phyloP scores from a whole-genome alignment of 2,113 vertebrate species.

The Crotalus viridis region DNA sequence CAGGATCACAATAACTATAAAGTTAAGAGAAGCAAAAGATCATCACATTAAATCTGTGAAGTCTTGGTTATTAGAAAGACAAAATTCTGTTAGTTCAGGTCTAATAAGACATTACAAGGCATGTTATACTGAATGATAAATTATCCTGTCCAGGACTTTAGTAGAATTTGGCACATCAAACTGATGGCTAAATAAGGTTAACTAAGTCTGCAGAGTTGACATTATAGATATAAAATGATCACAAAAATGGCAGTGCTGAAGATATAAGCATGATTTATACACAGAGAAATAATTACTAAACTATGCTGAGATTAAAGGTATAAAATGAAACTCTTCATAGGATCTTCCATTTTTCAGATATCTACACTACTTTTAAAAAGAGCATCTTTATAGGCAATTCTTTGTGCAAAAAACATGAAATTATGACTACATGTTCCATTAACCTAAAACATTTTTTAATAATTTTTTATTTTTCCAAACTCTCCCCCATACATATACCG shows the following conservation, averaged over 20 bases:
- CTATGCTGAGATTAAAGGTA: conserved; percentile 29
- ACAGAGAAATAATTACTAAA: conserved; percentile 32
- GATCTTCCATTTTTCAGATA: not conserved
- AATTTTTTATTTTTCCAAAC: too few species aligned
- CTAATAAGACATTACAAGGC: conserved; percentile 63
- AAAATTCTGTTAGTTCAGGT: conserved; percentile 66
- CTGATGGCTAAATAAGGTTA: conserved; percentile 60
- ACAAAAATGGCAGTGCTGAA: conserved; percentile 49
- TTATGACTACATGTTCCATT: conserved; percentile 2
- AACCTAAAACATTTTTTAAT: not conserved
- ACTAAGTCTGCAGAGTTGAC: conserved; percentile 49
- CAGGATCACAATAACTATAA: conserved; percentile 46
- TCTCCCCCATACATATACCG: too few species aligned
- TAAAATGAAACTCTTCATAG: not conserved
- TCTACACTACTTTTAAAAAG: not conserved
- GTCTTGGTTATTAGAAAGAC: conserved; percentile 58
- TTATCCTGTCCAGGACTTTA: conserved; percentile 38
- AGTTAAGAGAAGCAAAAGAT: conserved; percentile 50
- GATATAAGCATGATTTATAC: conserved; percentile 53
- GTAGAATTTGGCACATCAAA: conserved; percentile 54
- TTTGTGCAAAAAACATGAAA: not conserved
- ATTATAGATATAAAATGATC: conserved; percentile 55
- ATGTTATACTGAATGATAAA: conserved; percentile 59
- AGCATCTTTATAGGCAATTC: not conserved
- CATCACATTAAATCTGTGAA: conserved; percentile 58